Conservation (phyloP, 2,797 vertebrate genomes). For the Labeo calbasu region DNA sequence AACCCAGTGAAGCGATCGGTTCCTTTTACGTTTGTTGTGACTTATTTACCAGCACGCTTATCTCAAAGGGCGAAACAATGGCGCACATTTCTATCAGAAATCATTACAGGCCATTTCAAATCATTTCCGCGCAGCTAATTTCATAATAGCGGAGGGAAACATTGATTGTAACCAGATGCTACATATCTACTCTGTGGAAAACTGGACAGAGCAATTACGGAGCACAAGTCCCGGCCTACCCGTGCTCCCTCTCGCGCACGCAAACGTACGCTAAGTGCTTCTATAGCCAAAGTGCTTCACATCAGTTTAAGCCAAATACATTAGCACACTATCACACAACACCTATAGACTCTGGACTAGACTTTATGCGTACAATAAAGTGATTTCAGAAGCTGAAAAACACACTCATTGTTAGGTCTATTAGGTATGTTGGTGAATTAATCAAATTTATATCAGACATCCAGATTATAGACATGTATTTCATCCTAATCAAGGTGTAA, state of each 20-base stretch:
- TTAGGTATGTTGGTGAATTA: too few species aligned
- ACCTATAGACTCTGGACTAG: slow-evolving; percentile 34
- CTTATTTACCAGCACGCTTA: slow-evolving; percentile 73
- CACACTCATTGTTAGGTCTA: not conserved
- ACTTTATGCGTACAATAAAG: slow-evolving; percentile 39
- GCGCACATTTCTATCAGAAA: slow-evolving; percentile 76
- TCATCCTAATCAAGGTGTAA: not conserved
- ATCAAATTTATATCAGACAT: not conserved
- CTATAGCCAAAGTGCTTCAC: slow-evolving; percentile 47
- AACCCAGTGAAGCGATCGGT: slow-evolving; percentile 37
- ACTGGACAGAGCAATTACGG: slow-evolving; percentile 59
- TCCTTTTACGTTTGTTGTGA: slow-evolving; percentile 70
- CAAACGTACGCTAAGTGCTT: slow-evolving; percentile 46
- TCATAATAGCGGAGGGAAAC: slow-evolving; percentile 73
- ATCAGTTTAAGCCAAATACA: slow-evolving; percentile 56
- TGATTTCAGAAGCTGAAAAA: slow-evolving; percentile 9
- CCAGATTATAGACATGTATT: not conserved
- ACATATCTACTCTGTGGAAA: slow-evolving; percentile 70
- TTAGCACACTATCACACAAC: slow-evolving; percentile 56
- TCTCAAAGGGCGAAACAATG: slow-evolving; percentile 71
- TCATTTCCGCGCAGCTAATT: slow-evolving; percentile 73
- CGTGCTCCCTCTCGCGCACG: slow-evolving; percentile 32
- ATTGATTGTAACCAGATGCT: slow-evolving; percentile 77
- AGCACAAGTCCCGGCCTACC: slow-evolving; percentile 46
- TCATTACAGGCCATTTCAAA: slow-evolving; percentile 74